phyloP scores from a whole-genome alignment of 2,113 vertebrate genomes.

The Erpornis zantholeuca region DNA sequence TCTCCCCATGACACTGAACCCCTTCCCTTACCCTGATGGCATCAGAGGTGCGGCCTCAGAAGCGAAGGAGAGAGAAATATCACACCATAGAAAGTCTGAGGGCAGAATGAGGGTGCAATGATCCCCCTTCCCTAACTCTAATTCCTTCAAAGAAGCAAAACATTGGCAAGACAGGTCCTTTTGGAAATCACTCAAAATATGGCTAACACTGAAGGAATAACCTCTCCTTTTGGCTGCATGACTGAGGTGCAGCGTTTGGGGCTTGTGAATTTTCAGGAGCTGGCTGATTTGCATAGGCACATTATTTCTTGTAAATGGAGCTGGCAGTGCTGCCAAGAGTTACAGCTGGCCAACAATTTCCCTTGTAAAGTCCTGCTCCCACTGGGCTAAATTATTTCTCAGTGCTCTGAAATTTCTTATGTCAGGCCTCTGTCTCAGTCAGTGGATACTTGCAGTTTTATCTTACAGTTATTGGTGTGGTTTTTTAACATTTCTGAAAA shows the following conservation, averaged over 20 bases:
- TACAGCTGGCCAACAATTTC: not conserved
- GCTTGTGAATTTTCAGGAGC: not conserved
- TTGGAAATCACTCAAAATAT: not conserved
- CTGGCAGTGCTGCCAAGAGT: not conserved
- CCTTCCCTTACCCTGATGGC: not conserved
- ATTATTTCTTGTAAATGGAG: not conserved
- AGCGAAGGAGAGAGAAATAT: not conserved
- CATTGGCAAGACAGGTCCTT: not conserved
- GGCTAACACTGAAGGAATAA: not conserved
- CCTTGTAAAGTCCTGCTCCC: constrained; percentile 34
- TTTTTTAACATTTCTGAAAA: not conserved
- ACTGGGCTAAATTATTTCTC: constrained; percentile 19
- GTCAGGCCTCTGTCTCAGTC: not conserved
- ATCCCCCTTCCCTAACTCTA: not conserved
- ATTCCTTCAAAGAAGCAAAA: not conserved
- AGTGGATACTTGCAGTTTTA: constrained; percentile 9
- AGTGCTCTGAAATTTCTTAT: constrained; percentile 26
- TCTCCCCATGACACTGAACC: not conserved
- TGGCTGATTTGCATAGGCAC: not conserved
- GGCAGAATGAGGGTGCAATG: not conserved
- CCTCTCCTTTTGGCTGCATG: not conserved
- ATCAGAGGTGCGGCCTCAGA: not conserved
- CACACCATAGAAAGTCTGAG: not conserved
- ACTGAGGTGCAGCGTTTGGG: not conserved
- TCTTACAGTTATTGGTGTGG: not conserved